Evolutionary conservation across 2,797 vertebrate genomes (phyloP), one percentile per base, ranked within the genome.

Genomic region (Acipenser ruthenus): DNA sequence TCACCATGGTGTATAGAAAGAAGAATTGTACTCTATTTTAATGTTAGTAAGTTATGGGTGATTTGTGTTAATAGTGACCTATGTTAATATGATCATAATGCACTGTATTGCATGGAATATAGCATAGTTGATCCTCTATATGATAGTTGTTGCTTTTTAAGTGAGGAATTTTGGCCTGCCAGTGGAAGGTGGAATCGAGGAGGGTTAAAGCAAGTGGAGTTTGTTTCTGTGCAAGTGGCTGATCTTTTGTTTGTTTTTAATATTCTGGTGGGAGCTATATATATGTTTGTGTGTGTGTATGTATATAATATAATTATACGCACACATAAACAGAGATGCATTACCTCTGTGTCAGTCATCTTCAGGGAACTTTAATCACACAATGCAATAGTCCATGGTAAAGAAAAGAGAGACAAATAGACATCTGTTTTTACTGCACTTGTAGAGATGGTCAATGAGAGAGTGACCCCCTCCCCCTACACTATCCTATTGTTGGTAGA

Each of bases 301-400:
- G 18, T 18, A 18, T 18, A 2, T 18, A 18, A 18, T 18, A 18
- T 18, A 64, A 60, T 48, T 66, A 71, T 74, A 58, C 2, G 18
- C 12, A 11, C 15, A 7, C 77, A 73, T 70, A 77, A 71, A 74
- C 80, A 80, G 78, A 87, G 86, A 87, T 88, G 79, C 86, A 85
- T 88, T 81, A 86, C 83, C 87, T 85, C 83, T 84, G 83, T 85
- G 88, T 73, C 88, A 87, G 84, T 71, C 71, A 85, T 90, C 84
- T 94, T 95, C 92, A 95, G 93, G 94, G 92, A 93, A 85, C 85
- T 81, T 88, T 79, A 86, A 88, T 89, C 91, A 86, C 88, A 89
- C 91, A 86, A 84, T 91, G 87, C 87, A 88, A 84, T 71, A 78
- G 78, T 86, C 60, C 73, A 77, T 62, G 63, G 67, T 74, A 72